Evolutionary conservation across 2,888 invertebrate genomes (phyloP).

Genomic region (Catocala sponsa): DNA sequence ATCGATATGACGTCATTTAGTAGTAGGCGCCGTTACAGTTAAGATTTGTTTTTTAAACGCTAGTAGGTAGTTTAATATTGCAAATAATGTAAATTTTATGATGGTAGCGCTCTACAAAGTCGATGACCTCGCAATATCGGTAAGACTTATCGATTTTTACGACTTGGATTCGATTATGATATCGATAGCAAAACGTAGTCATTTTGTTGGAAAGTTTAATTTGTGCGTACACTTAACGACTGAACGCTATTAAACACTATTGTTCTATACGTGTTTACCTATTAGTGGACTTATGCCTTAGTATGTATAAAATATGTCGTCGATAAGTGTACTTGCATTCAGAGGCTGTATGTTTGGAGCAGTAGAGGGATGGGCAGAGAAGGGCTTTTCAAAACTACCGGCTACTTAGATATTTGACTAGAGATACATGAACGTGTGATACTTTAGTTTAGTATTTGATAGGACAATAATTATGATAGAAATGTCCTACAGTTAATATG

Average conservation of each 20-base stretch:
- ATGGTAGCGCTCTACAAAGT: neutral
- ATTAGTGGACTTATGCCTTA: too few species aligned
- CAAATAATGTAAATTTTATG: constrained; percentile 7
- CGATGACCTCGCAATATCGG: neutral
- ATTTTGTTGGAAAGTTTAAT: constrained; percentile 3
- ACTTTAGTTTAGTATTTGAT: too few species aligned
- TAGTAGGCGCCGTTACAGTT: constrained; percentile 4
- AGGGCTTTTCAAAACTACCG: too few species aligned
- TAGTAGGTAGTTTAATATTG: constrained; percentile 15
- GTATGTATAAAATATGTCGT: neutral
- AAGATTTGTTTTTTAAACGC: constrained; percentile 7
- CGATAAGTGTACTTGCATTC: constrained; percentile 17
- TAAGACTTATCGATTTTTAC: neutral
- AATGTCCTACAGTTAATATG: too few species aligned
- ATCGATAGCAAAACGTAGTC: constrained; percentile 17
- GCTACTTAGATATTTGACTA: too few species aligned
- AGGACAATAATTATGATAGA: too few species aligned
- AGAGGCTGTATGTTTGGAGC: neutral
- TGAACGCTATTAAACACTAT: neutral
- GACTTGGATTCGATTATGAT: neutral
- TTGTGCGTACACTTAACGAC: constrained; percentile 9
- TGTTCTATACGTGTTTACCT: too few species aligned
- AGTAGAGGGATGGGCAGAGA: neutral
- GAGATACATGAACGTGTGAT: too few species aligned
- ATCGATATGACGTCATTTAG: constrained; percentile 11